Percentiles rank a stretch among this genome's conserved stretches.
Conservation (phyloP, 2,797 vertebrate species). For the Microctenopoma lineatum region DNA sequence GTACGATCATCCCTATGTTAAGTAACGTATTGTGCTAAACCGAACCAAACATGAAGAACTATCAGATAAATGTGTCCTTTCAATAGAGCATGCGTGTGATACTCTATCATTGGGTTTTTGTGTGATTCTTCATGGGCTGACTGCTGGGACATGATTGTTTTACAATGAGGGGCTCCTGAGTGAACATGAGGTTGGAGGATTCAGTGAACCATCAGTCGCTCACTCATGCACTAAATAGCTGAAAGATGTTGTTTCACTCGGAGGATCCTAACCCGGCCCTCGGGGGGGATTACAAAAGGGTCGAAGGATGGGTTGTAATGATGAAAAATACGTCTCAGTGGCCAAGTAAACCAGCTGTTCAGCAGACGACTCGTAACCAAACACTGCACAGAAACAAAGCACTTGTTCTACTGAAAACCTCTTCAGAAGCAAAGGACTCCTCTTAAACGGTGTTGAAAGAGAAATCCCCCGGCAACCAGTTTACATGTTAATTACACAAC, state of each 20-base stretch:
- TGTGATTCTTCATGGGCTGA: conserved; percentile 7
- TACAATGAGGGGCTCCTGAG: conserved; percentile 17
- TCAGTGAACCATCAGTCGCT: conserved; percentile 46
- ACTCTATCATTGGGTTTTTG: neutral
- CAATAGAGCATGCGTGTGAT: neutral
- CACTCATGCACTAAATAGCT: conserved; percentile 63
- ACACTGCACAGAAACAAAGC: too few relatives aligned
- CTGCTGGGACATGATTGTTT: conserved; percentile 12
- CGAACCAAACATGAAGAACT: neutral
- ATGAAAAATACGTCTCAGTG: too few relatives aligned
- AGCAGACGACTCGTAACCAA: too few relatives aligned
- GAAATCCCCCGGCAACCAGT: neutral
- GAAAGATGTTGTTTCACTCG: conserved; percentile 52
- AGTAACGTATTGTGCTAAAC: neutral
- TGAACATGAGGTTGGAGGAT: conserved; percentile 52
- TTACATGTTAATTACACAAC: conserved; percentile 4
- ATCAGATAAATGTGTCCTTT: neutral
- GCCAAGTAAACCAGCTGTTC: too few relatives aligned
- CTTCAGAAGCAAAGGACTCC: too few relatives aligned
- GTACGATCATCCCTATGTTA: neutral
- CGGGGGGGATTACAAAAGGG: conserved; percentile 7
- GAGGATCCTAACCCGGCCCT: conserved; percentile 31
- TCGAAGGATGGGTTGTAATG: conserved; percentile 14
- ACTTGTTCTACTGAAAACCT: too few relatives aligned
- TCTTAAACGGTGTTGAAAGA: too few relatives aligned